Evolutionary conservation across 2,888 invertebrate species (phyloP), one percentile per base, ranked within the genome.

Genomic region (Nomada hirtipes): DNA sequence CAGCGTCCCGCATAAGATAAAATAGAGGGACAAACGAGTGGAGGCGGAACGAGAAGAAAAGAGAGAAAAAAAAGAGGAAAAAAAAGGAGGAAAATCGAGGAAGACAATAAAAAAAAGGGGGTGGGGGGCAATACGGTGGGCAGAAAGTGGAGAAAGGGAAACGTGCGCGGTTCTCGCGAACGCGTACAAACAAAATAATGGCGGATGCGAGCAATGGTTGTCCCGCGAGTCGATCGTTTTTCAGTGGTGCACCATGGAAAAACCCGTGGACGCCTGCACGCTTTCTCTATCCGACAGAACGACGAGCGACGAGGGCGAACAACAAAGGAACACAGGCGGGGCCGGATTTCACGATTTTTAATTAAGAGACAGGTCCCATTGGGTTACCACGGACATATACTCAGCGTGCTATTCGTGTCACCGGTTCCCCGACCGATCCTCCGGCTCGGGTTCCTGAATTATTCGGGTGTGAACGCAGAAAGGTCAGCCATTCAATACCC

Each of bases 301-400:
- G 77, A 29, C 63, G 70, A 78, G 74, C 76, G 65, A 65, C 77
- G 73, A 75, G 13, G 61, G 42, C 71, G 52, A 7, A 67, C 50
- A 76, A 85, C 76, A 81, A 79, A 76, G 76, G 76, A 77, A 86
- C 76, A 61, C 63, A 71, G 42, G 59, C 44, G 52, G 47, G 29
- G 64, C 13, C 36, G 78, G 81, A 84, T 85, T 79, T 82, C 79
- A 67, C 64, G 76, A 79, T 88, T 86, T 87, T 86, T 86, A 84
- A 88, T 88, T 86, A 86, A 83, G 71, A 72, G 80, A 64, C 65
- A 55, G 63, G 50, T 61, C 61, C 65, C 65, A 70, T 69, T 64
- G 72, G 67, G 73, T 83, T 83, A 82, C 83, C 83, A 59, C 79
- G 83, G 67, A 78, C 76, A 67, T 75, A 67, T 75, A 67, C 59